Conservation (phyloP, 2,797 vertebrate species). For the Chloroceryle inda region DNA sequence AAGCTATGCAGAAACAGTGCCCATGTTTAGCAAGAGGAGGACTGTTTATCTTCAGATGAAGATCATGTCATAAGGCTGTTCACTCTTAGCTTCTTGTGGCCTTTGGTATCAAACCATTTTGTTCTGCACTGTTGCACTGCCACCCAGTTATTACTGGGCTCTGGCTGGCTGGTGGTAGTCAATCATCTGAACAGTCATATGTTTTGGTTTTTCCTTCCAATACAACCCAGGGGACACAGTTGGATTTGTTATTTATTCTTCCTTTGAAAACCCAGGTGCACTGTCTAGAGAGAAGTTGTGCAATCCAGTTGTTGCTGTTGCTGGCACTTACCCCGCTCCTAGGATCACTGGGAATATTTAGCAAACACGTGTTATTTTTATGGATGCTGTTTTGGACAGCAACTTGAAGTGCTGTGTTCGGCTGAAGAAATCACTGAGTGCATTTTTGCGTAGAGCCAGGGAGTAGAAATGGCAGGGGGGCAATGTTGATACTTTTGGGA, state of each 20-base stretch:
- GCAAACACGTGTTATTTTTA: not conserved
- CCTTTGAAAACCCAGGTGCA: not conserved
- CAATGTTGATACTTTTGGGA: not conserved
- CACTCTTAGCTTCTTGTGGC: not conserved
- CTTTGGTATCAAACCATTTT: not conserved
- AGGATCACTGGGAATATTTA: slow-evolving; percentile 20
- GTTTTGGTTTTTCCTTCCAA: not conserved
- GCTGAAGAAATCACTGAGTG: not conserved
- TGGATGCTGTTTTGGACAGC: not conserved
- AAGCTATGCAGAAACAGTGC: not conserved
- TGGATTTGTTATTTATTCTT: not conserved
- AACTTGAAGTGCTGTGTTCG: not conserved
- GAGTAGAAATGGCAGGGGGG: not conserved
- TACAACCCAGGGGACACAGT: not conserved
- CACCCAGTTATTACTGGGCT: not conserved
- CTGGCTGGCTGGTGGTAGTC: not conserved
- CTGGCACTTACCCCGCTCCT: not conserved
- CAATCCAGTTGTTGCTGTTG: not conserved
- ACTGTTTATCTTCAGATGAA: not conserved
- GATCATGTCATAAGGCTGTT: not conserved
- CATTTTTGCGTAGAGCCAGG: not conserved
- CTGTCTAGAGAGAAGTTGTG: not conserved
- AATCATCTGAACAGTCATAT: not conserved
- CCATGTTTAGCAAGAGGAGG: slow-evolving; percentile 9
- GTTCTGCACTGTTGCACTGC: not conserved